phyloP scores from a whole-genome alignment of 1,140 invertebrate species.

The Meloidogyne hapla region DNA sequence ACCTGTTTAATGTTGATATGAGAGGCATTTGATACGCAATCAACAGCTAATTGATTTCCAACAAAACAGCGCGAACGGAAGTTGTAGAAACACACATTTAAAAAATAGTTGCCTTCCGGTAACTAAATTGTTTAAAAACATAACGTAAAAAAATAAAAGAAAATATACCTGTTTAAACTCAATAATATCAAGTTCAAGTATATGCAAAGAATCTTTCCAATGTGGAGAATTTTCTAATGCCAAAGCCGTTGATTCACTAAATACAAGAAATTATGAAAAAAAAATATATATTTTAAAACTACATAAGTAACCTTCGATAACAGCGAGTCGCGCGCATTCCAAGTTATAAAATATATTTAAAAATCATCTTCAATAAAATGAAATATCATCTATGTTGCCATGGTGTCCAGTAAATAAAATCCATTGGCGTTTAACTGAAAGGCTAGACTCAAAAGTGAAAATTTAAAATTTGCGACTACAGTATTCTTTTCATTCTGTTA shows the following conservation, averaged over 20 bases:
- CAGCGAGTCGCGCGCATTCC: too few relatives aligned
- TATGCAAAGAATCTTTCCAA: background rate
- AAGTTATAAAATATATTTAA: too few relatives aligned
- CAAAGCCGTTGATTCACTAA: background rate
- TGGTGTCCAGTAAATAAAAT: too few relatives aligned
- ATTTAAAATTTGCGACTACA: too few relatives aligned
- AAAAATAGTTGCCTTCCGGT: background rate
- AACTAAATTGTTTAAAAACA: conserved; percentile 8
- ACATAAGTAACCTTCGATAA: too few relatives aligned
- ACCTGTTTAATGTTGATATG: background rate
- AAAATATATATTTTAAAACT: too few relatives aligned
- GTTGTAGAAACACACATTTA: conserved; percentile 15
- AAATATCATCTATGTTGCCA: too few relatives aligned
- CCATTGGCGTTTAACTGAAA: too few relatives aligned
- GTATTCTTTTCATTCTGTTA: too few relatives aligned
- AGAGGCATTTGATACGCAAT: conserved; percentile 4
- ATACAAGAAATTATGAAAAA: background rate
- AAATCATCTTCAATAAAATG: too few relatives aligned
- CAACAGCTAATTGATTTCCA: background rate
- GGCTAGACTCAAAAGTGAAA: too few relatives aligned
- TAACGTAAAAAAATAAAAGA: background rate
- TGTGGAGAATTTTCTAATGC: background rate
- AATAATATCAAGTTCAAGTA: conserved; percentile 9
- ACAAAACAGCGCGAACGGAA: conserved; percentile 9
- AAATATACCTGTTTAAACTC: conserved; percentile 12